Percentiles rank a stretch among this genome's conserved stretches.
These are phyloP conservation scores for Lutraria lutraria DNA, from an alignment of 2,888 invertebrate genomes.

Conservation along the genomic window DNA sequence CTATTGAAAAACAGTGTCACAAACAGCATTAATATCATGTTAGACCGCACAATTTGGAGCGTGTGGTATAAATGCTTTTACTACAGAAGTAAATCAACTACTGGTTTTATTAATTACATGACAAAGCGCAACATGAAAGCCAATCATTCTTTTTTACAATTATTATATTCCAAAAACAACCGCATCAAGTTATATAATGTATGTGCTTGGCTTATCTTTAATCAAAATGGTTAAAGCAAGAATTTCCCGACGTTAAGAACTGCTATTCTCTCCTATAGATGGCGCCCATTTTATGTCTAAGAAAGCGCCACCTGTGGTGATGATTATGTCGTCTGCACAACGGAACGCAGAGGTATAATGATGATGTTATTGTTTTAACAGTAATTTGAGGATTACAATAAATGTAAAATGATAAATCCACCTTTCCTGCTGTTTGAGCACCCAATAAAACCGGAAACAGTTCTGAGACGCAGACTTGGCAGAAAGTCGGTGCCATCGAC, in stretches of 20 bases:
- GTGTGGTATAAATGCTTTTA: background rate
- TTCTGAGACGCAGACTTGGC: background rate
- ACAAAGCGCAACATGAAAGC: background rate
- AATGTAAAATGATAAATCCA: background rate
- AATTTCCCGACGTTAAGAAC: background rate
- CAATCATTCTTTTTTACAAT: background rate
- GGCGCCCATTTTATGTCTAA: conserved; percentile 33
- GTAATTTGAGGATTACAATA: background rate
- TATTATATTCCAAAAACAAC: background rate
- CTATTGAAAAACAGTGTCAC: background rate
- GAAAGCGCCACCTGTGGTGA: conserved; percentile 22
- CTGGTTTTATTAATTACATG: background rate
- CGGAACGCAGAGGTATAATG: background rate
- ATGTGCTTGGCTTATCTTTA: background rate
- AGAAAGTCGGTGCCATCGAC: background rate
- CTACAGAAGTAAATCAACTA: background rate
- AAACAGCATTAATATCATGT: background rate
- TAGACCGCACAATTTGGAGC: no score
- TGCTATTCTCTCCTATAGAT: conserved; percentile 11
- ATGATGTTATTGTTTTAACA: conserved; percentile 13
- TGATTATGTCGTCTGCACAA: conserved; percentile 10
- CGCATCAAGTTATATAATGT: background rate
- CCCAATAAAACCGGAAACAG: conserved; percentile 4
- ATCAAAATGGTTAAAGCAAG: background rate
- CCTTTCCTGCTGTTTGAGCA: background rate